These are phyloP conservation scores for Silurus glanis DNA, from an alignment of 2,113 vertebrate species.

Conservation along the genomic window DNA sequence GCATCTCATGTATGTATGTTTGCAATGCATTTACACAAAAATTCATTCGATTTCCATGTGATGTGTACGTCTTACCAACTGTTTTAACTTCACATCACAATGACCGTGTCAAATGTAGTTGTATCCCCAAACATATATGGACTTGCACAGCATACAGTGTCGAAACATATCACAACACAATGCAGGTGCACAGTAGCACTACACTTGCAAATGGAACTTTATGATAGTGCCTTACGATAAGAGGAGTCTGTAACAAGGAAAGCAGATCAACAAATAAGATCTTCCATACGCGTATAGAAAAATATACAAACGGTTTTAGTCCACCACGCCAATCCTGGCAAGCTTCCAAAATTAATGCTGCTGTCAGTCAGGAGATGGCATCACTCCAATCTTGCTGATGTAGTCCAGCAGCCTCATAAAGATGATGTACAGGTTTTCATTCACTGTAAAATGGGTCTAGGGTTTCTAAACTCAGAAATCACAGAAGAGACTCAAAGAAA, in stretches of 20 bases:
- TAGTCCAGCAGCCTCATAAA: constrained; percentile 5
- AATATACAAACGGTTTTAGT: constrained; percentile 29
- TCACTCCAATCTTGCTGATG: constrained; percentile 6
- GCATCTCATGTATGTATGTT: not conserved
- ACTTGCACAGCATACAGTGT: not conserved
- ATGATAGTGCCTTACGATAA: not conserved
- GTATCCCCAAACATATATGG: not conserved
- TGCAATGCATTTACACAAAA: not conserved
- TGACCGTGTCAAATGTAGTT: not conserved
- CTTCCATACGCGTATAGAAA: constrained; percentile 38
- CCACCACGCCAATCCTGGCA: constrained; percentile 8
- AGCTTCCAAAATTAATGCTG: constrained; percentile 26
- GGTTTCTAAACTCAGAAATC: constrained; percentile 4
- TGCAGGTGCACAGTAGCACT: constrained; percentile 27
- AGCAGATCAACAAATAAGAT: constrained; percentile 28
- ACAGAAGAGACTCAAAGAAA: not conserved
- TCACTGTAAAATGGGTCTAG: not conserved
- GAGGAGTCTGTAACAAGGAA: constrained; percentile 16
- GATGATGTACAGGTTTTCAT: not conserved
- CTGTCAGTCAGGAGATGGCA: constrained; percentile 20
- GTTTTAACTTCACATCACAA: not conserved
- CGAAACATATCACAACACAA: constrained; percentile 23
- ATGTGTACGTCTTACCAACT: not conserved
- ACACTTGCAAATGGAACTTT: constrained; percentile 43
- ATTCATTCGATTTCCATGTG: not conserved